These are phyloP conservation scores for Lerista edwardsae DNA, from an alignment of 2,797 vertebrate genomes.

Conservation along the genomic window DNA sequence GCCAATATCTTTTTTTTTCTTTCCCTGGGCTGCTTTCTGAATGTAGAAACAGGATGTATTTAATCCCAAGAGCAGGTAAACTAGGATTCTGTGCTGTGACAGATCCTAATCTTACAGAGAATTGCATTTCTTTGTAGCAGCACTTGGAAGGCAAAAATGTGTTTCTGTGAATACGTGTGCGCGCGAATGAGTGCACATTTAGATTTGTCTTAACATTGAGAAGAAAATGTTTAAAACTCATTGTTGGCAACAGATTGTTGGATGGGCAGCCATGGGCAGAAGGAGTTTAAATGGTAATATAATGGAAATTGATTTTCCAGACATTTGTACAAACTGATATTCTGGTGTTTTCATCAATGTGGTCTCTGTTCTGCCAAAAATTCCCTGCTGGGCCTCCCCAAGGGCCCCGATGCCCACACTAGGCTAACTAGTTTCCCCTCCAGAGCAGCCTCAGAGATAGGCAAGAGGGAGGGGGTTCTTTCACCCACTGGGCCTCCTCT, in stretches of 20 bases:
- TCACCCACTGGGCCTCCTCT: too few relatives aligned
- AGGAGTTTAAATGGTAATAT: slow-evolving; percentile 51
- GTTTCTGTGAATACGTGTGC: background rate
- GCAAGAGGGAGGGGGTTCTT: too few relatives aligned
- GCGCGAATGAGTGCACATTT: slow-evolving; percentile 44
- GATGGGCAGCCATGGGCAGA: slow-evolving; percentile 43
- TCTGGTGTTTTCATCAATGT: slow-evolving; percentile 52
- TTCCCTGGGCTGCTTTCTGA: slow-evolving; percentile 15
- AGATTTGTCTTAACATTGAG: slow-evolving; percentile 22
- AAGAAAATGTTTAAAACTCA: slow-evolving; percentile 15
- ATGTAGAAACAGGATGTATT: slow-evolving; percentile 36
- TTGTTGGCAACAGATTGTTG: slow-evolving; percentile 37
- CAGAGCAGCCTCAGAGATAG: too few relatives aligned
- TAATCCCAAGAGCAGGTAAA: slow-evolving; percentile 43
- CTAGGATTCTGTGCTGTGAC: background rate
- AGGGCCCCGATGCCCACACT: too few relatives aligned
- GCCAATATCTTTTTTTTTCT: slow-evolving; percentile 10
- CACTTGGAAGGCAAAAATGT: background rate
- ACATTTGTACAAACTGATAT: slow-evolving; percentile 56
- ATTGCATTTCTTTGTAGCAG: slow-evolving; percentile 22
- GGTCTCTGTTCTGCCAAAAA: background rate
- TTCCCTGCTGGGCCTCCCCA: too few relatives aligned
- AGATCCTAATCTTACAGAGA: slow-evolving; percentile 36
- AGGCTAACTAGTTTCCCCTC: too few relatives aligned
- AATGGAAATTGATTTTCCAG: slow-evolving; percentile 65